Evolutionary conservation across 2,888 invertebrate species (phyloP).

Genomic region (Pseudanteris insignis): DNA sequence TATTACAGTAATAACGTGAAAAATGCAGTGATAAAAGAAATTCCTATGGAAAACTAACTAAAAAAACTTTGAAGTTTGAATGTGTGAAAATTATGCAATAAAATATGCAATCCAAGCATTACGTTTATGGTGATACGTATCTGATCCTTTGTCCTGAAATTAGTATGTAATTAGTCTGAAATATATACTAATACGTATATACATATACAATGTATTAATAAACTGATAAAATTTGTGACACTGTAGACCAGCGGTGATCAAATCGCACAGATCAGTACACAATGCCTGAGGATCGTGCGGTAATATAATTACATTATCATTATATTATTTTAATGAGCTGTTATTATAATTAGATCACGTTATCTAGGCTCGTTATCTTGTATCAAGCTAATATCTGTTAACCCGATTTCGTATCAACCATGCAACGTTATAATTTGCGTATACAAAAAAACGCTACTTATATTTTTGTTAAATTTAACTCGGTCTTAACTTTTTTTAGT

Average conservation of each 20-base stretch:
- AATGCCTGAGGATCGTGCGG: conserved; percentile 15
- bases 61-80: neutral
- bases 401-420: conserved; percentile 11
- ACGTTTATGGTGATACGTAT: neutral
- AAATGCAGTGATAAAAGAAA: conserved; percentile 7
- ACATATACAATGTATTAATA: conserved; percentile 25
- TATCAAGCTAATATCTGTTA: conserved; percentile 18
- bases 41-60: no score
- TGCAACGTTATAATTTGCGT: neutral
- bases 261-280: conserved; percentile 21
- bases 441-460: neutral
- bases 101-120: no score
- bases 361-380: conserved; percentile 26
- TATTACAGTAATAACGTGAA: neutral
- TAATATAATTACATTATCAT: conserved; percentile 37
- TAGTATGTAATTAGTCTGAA: conserved; percentile 9
- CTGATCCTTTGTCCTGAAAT: no score
- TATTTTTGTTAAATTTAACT: neutral
- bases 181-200: no score
- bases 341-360: conserved; percentile 29
- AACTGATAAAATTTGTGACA: conserved; percentile 20
- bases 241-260: conserved; percentile 10
- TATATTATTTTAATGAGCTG: conserved; percentile 32
- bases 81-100: no score
- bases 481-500: neutral